These are phyloP conservation scores for silkworm (Bombyx mori) DNA, from an alignment of 1,140 invertebrate genomes.

Conservation along the genomic window DNA sequence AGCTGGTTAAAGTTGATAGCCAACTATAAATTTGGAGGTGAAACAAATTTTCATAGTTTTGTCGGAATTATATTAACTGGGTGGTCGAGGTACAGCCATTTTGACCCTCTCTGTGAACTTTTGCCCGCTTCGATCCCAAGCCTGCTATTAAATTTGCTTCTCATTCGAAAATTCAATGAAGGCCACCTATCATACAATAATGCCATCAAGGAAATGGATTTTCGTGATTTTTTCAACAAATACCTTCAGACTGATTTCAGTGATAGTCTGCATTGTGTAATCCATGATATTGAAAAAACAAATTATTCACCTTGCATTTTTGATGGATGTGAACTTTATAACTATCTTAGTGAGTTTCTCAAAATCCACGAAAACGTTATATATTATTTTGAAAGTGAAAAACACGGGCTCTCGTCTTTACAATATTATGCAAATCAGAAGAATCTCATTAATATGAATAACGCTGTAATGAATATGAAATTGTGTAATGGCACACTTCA, in stretches of 20 bases:
- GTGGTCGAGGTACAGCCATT: slow-evolving; percentile 91
- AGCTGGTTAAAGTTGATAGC: slow-evolving; percentile 47
- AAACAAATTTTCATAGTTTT: slow-evolving; percentile 30
- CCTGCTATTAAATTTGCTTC: slow-evolving; percentile 69
- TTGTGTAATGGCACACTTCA: slow-evolving; percentile 22
- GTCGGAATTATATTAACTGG: slow-evolving; percentile 79
- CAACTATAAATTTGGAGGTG: slow-evolving; percentile 43
- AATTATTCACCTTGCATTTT: slow-evolving; percentile 26
- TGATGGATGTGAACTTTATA: slow-evolving; percentile 23
- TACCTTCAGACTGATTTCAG: slow-evolving; percentile 11
- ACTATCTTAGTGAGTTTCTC: slow-evolving; percentile 17
- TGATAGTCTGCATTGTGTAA: slow-evolving; percentile 14
- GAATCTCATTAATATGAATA: slow-evolving; percentile 29
- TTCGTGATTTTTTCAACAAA: slow-evolving; percentile 15
- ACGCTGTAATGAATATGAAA: slow-evolving; percentile 10
- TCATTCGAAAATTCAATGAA: slow-evolving; percentile 30
- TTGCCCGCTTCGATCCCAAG: slow-evolving; percentile 88
- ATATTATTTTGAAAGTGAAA: slow-evolving; percentile 17
- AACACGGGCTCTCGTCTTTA: slow-evolving; percentile 19
- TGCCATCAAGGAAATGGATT: background rate
- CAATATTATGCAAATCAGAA: slow-evolving; percentile 25
- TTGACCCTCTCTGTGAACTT: slow-evolving; percentile 92
- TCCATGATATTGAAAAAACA: slow-evolving; percentile 19
- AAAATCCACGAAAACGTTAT: slow-evolving; percentile 18
- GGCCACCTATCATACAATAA: slow-evolving; percentile 1